Base-by-base conservation (phyloP, 2,797 vertebrate species). In the Agapornis canus region DNA sequence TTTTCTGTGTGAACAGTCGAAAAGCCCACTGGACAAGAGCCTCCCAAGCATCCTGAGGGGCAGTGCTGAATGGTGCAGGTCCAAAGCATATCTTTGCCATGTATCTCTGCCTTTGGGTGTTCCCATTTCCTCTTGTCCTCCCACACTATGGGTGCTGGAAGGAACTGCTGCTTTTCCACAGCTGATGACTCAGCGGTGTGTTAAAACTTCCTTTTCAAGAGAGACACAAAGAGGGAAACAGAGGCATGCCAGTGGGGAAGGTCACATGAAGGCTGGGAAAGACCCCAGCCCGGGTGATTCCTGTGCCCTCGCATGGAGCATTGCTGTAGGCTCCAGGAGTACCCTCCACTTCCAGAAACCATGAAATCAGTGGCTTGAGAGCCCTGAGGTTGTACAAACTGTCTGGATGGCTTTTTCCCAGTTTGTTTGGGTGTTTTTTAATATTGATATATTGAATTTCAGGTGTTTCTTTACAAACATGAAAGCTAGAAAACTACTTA, bases 241-340 rank as follows among this genome's bases (percentile, higher is more conserved):
- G 79, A 76, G 51, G 20, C 51, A 85, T 0, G 1, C 23, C 42
- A 83, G 5, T 2, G 1, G 48, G 19, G 32, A 68, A 88, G 60
- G 48, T 66, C 65, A 77, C 31, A 37, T 0, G 0, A 70, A 87
- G n/a, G 51, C 9, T 63, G 71, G 42, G 27, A 52, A 69, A 66
- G 15, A 73, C 2, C 56, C 12, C 22, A 17, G 10, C 15, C 21
- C 47, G 18, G 7, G 13, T 49, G 42, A 52, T 25, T 25, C 37
- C 52, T 0, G 0, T 48, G 45, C 16, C 39, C n/a, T 82, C 26
- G 32, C 14, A n/a, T 0, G 1, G n/a, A 4, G 5, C 39, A 73
- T 43, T 3, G 5, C 47, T 59, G 7, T 43, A 39, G 17, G 35
- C 4, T 76, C 7, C 51, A 45, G 35, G 27, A 49, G 16, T 8